phyloP scores from a whole-genome alignment of 2,888 invertebrate genomes.

The Apamea epomidion region DNA sequence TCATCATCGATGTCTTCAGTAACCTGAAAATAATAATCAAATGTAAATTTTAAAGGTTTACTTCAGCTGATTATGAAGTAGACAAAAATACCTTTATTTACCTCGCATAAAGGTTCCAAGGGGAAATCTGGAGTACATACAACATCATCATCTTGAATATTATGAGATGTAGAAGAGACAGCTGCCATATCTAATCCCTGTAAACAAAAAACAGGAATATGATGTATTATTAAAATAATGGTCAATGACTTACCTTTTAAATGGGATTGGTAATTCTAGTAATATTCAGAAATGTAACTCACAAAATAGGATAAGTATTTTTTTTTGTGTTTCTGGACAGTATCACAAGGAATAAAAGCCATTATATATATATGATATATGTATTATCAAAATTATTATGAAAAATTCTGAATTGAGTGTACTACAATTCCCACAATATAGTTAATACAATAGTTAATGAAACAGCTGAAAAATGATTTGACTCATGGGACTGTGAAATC shows the following conservation, averaged over 20 bases:
- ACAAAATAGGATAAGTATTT: background rate
- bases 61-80: background rate
- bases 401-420: background rate
- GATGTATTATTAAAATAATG: background rate
- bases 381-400: background rate
- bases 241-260: background rate
- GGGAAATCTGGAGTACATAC: conserved; percentile 92
- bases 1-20: conserved; percentile 88
- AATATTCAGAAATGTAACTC: background rate
- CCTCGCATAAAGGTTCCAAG: conserved; percentile 87
- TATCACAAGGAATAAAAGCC: background rate
- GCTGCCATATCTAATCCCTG: conserved; percentile 86
- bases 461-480: background rate
- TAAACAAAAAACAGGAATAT: conserved; percentile 39
- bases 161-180: conserved; percentile 64
- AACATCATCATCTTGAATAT: conserved; percentile 85
- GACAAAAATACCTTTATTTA: conserved; percentile 62
- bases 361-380: too few relatives aligned
- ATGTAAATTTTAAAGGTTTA: conserved; percentile 9
- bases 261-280: background rate
- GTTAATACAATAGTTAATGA: background rate
- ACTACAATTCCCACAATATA: background rate
- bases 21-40: conserved; percentile 73
- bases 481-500: background rate
- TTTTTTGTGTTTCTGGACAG: background rate